Conservation (phyloP, 1,140 invertebrate species). For the Drosophila arizonae region DNA sequence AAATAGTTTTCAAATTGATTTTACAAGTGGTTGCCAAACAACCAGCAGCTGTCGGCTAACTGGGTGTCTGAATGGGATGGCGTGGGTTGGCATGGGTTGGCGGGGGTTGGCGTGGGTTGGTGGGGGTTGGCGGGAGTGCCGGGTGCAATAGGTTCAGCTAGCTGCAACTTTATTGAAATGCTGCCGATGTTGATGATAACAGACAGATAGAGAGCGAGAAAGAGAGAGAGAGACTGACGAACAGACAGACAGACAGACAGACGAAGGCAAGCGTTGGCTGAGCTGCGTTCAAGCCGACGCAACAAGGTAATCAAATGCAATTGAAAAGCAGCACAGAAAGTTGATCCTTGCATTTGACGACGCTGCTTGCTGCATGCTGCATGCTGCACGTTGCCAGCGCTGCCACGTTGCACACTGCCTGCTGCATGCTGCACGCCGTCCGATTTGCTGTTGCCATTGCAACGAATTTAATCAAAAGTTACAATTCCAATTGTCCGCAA, state of each 20-base stretch:
- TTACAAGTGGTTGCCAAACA: slow-evolving; percentile 72
- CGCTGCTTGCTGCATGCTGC: not conserved
- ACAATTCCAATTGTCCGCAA: slow-evolving; percentile 80
- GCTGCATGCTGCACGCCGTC: slow-evolving; percentile 24
- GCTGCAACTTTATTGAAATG: slow-evolving; percentile 55
- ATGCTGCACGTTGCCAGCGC: not conserved
- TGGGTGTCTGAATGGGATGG: not conserved
- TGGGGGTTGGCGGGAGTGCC: not conserved
- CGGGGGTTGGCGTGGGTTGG: not conserved
- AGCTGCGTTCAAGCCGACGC: slow-evolving; percentile 46
- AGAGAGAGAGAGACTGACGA: too few relatives aligned
- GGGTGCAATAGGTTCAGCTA: not conserved
- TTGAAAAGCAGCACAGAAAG: slow-evolving; percentile 76
- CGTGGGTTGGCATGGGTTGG: not conserved
- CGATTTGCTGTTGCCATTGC: slow-evolving; percentile 75
- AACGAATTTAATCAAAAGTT: slow-evolving; percentile 81
- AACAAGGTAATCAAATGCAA: slow-evolving; percentile 81
- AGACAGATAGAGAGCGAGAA: not conserved
- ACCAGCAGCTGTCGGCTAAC: slow-evolving; percentile 27
- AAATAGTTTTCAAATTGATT: slow-evolving; percentile 70
- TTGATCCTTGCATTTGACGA: slow-evolving; percentile 60
- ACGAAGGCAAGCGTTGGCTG: slow-evolving; percentile 7
- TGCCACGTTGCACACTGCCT: not conserved
- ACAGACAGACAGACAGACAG: slow-evolving; percentile 6
- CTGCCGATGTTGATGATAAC: slow-evolving; percentile 7